These are phyloP conservation scores for Neotoma lepida DNA, from an alignment of 2,113 vertebrate species.

Conservation along the genomic window DNA sequence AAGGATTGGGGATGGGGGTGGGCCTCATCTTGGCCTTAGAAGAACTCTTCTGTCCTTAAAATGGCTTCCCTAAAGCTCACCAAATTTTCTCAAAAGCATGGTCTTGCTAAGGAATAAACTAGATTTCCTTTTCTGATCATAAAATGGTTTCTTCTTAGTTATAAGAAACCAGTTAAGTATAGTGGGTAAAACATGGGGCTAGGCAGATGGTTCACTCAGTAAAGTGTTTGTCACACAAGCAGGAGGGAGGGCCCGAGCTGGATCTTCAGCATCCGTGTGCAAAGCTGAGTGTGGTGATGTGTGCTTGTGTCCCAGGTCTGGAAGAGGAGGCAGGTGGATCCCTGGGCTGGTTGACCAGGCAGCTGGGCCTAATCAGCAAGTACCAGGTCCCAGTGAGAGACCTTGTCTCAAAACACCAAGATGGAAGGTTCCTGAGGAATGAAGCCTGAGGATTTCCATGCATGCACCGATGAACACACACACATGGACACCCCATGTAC, in stretches of 20 bases:
- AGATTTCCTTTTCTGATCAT: background rate
- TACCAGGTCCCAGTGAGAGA: background rate
- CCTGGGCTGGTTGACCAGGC: background rate
- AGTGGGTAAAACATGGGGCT: background rate
- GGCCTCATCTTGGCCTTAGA: background rate
- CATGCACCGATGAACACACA: background rate
- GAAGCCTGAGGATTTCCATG: too few relatives aligned
- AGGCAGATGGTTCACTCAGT: background rate
- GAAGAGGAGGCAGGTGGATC: background rate
- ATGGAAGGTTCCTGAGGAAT: background rate
- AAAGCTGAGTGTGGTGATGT: background rate
- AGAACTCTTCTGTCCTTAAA: background rate
- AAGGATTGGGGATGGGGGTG: background rate
- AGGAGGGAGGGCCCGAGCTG: too few relatives aligned
- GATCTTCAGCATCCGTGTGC: background rate
- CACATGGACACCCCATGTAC: background rate
- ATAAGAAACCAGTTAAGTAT: background rate
- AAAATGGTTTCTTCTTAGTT: too few relatives aligned
- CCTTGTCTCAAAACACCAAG: background rate
- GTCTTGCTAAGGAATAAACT: background rate
- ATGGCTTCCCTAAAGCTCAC: background rate
- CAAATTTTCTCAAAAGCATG: too few relatives aligned
- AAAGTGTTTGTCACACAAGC: background rate
- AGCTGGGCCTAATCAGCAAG: background rate
- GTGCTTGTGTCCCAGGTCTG: background rate